Percentiles rank a stretch among this genome's conserved stretches.
Evolutionary conservation across 2,888 invertebrate genomes (phyloP).

Genomic region (Cheilosia variabilis): DNA sequence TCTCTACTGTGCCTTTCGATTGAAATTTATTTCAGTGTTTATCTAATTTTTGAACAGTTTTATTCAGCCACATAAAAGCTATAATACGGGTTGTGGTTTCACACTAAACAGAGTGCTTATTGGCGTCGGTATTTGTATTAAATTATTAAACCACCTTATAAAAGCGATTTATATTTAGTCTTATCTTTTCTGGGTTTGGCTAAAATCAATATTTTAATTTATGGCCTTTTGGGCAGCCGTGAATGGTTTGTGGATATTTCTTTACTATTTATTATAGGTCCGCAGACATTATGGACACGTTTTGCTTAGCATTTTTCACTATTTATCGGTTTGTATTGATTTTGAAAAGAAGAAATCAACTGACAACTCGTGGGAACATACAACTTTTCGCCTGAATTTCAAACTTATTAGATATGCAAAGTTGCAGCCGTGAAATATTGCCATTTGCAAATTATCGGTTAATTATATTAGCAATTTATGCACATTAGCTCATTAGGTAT

Average conservation of each 20-base stretch:
- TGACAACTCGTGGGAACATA: conserved; percentile 69
- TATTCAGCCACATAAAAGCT: conserved; percentile 41
- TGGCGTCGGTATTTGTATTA: conserved; percentile 66
- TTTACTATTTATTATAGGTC: conserved; percentile 67
- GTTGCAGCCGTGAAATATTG: conserved; percentile 59
- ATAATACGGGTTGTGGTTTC: conserved; percentile 31
- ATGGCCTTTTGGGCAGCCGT: conserved; percentile 32
- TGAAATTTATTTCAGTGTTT: conserved; percentile 63
- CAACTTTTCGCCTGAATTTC: background rate
- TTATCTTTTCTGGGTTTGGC: conserved; percentile 56
- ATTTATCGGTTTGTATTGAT: conserved; percentile 50
- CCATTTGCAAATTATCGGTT: conserved; percentile 59
- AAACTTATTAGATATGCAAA: conserved; percentile 49
- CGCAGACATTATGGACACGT: conserved; percentile 44
- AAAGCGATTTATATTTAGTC: conserved; percentile 65
- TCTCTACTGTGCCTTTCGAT: conserved; percentile 9
- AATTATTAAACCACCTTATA: conserved; percentile 68
- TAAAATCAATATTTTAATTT: conserved; percentile 64
- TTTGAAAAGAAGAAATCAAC: conserved; percentile 17
- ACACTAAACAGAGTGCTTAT: conserved; percentile 68
- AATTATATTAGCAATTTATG: conserved; percentile 50
- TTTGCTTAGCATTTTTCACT: conserved; percentile 53
- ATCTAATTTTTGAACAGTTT: conserved; percentile 57
- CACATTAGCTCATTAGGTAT: conserved; percentile 41
- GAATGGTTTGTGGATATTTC: conserved; percentile 55